phyloP scores from a whole-genome alignment of 2,113 vertebrate species.

The Nesogale talazaci region DNA sequence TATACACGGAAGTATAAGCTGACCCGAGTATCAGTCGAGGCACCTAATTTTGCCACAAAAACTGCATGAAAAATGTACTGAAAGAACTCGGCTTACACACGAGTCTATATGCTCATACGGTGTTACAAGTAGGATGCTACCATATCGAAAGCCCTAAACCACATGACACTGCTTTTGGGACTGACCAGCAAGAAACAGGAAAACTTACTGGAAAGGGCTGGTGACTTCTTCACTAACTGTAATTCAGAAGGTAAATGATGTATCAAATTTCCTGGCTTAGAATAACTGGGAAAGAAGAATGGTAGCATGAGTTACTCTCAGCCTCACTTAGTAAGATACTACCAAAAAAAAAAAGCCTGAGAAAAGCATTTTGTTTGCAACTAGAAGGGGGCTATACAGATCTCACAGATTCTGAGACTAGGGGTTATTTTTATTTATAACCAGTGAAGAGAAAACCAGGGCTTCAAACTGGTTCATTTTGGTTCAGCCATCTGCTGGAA shows the following conservation, averaged over 20 bases:
- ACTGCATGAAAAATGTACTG: no score
- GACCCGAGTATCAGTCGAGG: no score
- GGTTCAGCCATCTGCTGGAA: no score
- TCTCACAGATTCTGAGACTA: no score
- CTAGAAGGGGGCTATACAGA: neutral
- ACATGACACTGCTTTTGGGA: neutral
- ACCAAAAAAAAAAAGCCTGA: neutral
- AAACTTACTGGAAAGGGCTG: neutral
- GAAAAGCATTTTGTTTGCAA: constrained; percentile 28
- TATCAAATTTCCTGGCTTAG: no score
- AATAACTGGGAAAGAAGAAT: neutral
- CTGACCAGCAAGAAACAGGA: neutral
- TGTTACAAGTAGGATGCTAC: neutral
- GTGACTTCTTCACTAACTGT: neutral
- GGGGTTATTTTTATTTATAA: no score
- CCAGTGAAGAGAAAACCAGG: no score
- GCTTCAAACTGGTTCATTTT: no score
- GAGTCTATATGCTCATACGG: neutral
- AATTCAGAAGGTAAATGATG: neutral
- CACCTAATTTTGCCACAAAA: no score
- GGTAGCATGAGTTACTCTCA: neutral
- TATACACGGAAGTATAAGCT: no score
- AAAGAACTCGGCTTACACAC: no score
- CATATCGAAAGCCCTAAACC: neutral
- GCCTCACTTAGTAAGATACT: constrained; percentile 10